Conservation (phyloP, 2,888 invertebrate genomes). For the Cerceris ruficornis region DNA sequence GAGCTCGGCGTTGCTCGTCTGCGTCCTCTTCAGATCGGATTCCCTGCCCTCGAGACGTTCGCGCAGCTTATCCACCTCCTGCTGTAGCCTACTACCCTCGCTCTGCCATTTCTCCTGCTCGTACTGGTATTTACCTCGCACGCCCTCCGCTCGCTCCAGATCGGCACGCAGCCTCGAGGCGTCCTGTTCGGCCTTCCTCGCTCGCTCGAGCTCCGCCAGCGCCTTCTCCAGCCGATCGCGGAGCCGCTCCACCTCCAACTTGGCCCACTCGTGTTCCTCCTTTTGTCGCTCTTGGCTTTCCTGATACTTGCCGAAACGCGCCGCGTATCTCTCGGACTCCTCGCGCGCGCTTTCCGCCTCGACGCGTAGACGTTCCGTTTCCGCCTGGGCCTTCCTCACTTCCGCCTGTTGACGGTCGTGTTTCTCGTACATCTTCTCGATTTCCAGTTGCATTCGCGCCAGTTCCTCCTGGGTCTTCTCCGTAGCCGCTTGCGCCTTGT, state of each 20-base stretch:
- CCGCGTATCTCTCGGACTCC: conserved; percentile 89
- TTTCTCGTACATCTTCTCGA: conserved; percentile 95
- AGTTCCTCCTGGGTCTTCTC: conserved; percentile 96
- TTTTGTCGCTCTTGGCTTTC: conserved; percentile 86
- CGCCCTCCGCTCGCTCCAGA: conserved; percentile 89
- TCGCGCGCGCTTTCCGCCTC: conserved; percentile 91
- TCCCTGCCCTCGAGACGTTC: conserved; percentile 90
- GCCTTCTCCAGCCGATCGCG: conserved; percentile 91
- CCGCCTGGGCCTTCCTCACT: conserved; percentile 90
- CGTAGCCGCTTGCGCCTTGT: conserved; percentile 91
- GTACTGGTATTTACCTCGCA: conserved; percentile 91
- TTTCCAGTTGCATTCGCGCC: conserved; percentile 91
- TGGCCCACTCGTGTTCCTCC: conserved; percentile 90
- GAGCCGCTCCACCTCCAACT: conserved; percentile 91
- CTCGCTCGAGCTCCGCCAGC: conserved; percentile 89
- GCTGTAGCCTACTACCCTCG: conserved; percentile 83
- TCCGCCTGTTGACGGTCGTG: conserved; percentile 93
- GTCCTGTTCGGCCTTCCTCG: conserved; percentile 88
- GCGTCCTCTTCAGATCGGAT: conserved; percentile 87
- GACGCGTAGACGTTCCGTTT: conserved; percentile 87
- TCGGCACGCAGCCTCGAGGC: conserved; percentile 86
- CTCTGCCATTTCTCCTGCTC: conserved; percentile 87
- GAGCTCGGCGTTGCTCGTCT: conserved; percentile 86
- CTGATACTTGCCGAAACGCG: conserved; percentile 90
- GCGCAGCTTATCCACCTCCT: conserved; percentile 87